These are phyloP conservation scores for Papilio polytes DNA, from an alignment of 1,140 invertebrate genomes.

Conservation along the genomic window DNA sequence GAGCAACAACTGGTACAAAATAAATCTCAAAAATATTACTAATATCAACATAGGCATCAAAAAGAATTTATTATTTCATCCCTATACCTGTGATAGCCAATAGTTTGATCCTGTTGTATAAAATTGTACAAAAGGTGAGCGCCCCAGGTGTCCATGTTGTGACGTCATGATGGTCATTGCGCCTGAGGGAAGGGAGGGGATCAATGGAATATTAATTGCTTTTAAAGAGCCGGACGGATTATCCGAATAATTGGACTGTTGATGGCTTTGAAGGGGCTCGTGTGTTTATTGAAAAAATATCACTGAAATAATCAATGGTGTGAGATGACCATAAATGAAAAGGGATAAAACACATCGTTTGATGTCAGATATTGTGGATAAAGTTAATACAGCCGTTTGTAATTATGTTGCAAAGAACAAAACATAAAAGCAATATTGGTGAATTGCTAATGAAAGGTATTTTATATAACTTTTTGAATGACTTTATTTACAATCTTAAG, in stretches of 20 bases:
- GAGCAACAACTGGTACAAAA: not conserved
- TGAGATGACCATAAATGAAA: not conserved
- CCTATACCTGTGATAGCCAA: not conserved
- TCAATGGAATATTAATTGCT: constrained; percentile 76
- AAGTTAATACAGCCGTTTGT: not conserved
- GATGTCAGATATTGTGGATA: not conserved
- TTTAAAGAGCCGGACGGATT: constrained; percentile 68
- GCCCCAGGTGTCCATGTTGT: constrained; percentile 47
- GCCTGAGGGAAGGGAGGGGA: constrained; percentile 47
- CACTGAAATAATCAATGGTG: constrained; percentile 13
- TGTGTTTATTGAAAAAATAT: constrained; percentile 47
- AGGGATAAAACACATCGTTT: not conserved
- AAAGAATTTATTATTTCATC: constrained; percentile 3
- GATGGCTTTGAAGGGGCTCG: constrained; percentile 41
- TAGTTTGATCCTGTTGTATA: constrained; percentile 11
- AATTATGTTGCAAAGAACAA: not conserved
- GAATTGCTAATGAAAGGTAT: too few species aligned
- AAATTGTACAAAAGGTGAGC: constrained; percentile 21
- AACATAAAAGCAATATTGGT: too few species aligned
- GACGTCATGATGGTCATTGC: constrained; percentile 45
- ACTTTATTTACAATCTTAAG: too few species aligned
- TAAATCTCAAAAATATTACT: not conserved
- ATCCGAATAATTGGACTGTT: constrained; percentile 61
- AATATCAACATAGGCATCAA: constrained; percentile 1
- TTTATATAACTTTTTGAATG: too few species aligned